Evolutionary conservation across 2,113 vertebrate species (phyloP), one percentile per base, ranked within the genome.

Genomic region (Tachycineta bicolor): DNA sequence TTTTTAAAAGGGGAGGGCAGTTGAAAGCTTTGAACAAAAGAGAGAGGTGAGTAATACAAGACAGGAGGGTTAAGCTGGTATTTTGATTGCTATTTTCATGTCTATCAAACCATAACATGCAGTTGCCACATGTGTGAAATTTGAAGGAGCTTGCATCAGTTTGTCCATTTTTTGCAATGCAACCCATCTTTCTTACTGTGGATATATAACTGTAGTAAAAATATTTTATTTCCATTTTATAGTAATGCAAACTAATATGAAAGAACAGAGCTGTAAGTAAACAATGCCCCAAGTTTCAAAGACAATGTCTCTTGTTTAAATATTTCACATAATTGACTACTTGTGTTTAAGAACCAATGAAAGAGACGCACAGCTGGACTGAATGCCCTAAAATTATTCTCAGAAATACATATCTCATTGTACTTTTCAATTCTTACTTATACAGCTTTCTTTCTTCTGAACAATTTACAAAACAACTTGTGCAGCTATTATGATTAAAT

Each of bases 281-380:
- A 95, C 19, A 34, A 58, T 77, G 44, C 87, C 87, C 68, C 59
- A 39, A 86, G 43, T 81, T 94, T 91, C 53, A 78, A 94, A 90
- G 92, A 95, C 85, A 96, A 94, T 46, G 43, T 88, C 70, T 75
- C 73, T 96, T 96, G 68, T 90, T 96, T 84, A 82, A 96, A 95
- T 96, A 79, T 87, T 75, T 95, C 76, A 89, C 31, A 87, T 91
- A 97, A 93, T 81, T 91, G 73, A 91, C 75, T 81, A 89, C 77
- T 93, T 92, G 34, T 90, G 86, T 70, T 59, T 67, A 92, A 33
- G 64, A 95, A 70, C 67, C 83, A 90, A 84, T 75, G 94, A 97
- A 95, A 90, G 52, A 87, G 83, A 95, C 63, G 50, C 43, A 74
- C 58, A 86, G 79, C 88, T 78, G 87, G 90, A 95, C 64, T 89